These are phyloP conservation scores for Euura saliciscinereae DNA, from an alignment of 1,140 invertebrate species.

Conservation along the genomic window DNA sequence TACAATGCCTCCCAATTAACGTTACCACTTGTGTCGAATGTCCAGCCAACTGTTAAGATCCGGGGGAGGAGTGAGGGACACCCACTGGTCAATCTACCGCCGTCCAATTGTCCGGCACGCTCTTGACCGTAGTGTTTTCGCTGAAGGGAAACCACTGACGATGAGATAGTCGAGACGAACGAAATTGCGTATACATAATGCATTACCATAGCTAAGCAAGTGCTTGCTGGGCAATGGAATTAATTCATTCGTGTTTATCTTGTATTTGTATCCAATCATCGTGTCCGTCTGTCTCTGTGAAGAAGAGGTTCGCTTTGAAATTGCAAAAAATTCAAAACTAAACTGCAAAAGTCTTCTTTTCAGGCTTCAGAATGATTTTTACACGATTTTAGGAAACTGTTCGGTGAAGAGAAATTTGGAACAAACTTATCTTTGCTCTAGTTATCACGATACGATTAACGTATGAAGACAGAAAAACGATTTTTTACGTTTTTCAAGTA, in stretches of 20 bases:
- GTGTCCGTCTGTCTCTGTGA: background rate
- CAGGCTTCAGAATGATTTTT: no score
- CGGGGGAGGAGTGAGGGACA: background rate
- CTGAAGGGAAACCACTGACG: background rate
- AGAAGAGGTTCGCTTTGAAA: no score
- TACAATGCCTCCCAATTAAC: slow-evolving; percentile 45
- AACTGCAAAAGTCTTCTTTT: no score
- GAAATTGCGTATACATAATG: background rate
- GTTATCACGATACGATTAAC: no score
- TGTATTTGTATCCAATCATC: background rate
- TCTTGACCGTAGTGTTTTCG: background rate
- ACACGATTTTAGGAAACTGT: no score
- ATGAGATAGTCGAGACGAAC: no score
- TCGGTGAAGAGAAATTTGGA: no score
- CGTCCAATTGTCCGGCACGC: background rate
- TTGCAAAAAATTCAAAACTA: no score
- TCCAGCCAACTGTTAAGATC: slow-evolving; percentile 52
- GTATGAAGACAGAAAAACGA: no score
- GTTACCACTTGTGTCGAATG: slow-evolving; percentile 46
- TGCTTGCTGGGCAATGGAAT: background rate
- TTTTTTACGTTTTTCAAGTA: no score
- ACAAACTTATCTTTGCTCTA: no score
- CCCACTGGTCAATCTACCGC: background rate
- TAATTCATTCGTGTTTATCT: background rate
- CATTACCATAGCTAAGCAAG: background rate